A percentile compares a stretch with the other conserved stretches of the same genome.
Evolutionary conservation across 1,140 invertebrate genomes (phyloP).

Genomic region (Paraescarpia echinospica): DNA sequence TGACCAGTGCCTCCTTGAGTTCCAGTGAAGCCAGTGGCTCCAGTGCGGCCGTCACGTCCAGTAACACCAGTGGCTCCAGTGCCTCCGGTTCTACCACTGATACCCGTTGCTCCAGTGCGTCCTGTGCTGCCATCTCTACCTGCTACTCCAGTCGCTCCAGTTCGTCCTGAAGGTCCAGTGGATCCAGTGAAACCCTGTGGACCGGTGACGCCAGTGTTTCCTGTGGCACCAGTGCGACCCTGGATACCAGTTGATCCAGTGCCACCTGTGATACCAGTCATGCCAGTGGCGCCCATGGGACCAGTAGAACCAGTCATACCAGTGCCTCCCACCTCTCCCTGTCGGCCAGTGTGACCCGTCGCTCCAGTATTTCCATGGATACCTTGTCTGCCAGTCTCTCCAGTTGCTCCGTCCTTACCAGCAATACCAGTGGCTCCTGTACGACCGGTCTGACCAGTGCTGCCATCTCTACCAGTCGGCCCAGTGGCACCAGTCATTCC

Average conservation of each 20-base stretch:
- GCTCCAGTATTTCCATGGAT: conserved; percentile 2
- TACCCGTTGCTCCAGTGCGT: conserved; percentile 6
- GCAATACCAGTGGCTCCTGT: conserved; percentile 21
- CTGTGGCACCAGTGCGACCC: not conserved
- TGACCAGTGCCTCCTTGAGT: not conserved
- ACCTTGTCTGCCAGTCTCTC: conserved; percentile 20
- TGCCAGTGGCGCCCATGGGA: conserved; percentile 19
- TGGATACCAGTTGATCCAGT: conserved; percentile 18
- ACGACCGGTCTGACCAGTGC: conserved; percentile 14
- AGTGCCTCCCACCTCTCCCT: conserved; percentile 11
- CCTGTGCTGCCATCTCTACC: conserved; percentile 10
- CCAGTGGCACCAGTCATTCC: conserved; percentile 22
- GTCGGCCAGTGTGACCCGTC: conserved; percentile 10
- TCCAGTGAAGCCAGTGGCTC: conserved; percentile 13
- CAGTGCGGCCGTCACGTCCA: not conserved
- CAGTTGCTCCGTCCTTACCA: conserved; percentile 18
- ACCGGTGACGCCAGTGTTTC: not conserved
- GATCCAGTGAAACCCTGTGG: not conserved
- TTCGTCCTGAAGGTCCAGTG: conserved; percentile 4
- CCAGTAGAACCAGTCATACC: conserved; percentile 25
- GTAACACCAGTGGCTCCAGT: not conserved
- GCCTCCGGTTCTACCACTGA: not conserved
- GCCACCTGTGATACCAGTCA: not conserved
- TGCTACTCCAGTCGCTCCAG: conserved; percentile 8
- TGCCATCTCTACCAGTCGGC: conserved; percentile 14